These are phyloP conservation scores for Arothron firmamentum DNA, from an alignment of 2,113 vertebrate genomes.

Conservation along the genomic window DNA sequence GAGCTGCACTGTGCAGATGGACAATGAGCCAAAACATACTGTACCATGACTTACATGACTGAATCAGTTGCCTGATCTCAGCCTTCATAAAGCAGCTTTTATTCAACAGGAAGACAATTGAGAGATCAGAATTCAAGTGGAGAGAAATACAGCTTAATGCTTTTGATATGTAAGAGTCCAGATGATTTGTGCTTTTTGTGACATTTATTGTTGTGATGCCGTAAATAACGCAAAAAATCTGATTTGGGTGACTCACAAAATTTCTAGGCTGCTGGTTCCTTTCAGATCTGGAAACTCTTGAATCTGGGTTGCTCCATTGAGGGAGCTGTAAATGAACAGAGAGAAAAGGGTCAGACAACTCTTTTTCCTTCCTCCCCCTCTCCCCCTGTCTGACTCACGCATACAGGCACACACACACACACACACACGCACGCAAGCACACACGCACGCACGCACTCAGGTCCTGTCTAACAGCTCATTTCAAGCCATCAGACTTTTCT, in stretches of 20 bases:
- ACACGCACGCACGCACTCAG: slow-evolving; percentile 1
- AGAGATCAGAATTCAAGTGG: no score
- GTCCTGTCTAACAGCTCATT: slow-evolving; percentile 65
- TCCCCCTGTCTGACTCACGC: slow-evolving; percentile 6
- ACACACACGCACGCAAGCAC: slow-evolving; percentile 6
- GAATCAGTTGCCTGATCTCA: no score
- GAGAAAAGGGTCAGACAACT: slow-evolving; percentile 40
- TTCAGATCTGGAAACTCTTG: slow-evolving; percentile 89
- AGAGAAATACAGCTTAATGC: no score
- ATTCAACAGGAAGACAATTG: no score
- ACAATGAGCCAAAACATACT: no score
- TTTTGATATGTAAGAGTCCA: no score
- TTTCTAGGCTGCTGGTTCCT: slow-evolving; percentile 92
- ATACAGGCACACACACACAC: slow-evolving; percentile 11
- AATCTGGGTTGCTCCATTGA: slow-evolving; percentile 88
- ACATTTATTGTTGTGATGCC: not conserved
- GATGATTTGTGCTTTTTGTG: not conserved
- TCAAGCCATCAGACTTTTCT: slow-evolving; percentile 54
- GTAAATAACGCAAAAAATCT: slow-evolving; percentile 17
- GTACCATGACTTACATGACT: no score
- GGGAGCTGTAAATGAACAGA: slow-evolving; percentile 75
- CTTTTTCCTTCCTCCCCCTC: slow-evolving; percentile 4
- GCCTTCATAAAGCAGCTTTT: no score
- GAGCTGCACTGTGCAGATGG: no score
- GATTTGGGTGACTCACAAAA: slow-evolving; percentile 78